Conservation (phyloP, 2,797 vertebrate species). For the Anableps anableps region DNA sequence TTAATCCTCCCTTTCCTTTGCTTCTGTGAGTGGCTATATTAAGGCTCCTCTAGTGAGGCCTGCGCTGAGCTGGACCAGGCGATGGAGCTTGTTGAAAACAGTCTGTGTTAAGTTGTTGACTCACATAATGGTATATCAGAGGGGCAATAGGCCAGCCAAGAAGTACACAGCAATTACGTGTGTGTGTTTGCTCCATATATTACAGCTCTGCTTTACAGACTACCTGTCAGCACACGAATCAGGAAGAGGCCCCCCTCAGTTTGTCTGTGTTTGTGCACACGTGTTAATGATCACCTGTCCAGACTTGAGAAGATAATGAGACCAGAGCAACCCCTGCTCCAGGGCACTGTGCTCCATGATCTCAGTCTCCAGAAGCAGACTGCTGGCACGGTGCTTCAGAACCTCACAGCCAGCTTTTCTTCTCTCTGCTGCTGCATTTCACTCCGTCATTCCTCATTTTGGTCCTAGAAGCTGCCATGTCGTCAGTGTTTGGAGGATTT, state of each 20-base stretch:
- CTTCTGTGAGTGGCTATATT: conserved; percentile 37
- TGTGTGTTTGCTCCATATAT: conserved; percentile 31
- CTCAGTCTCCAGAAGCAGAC: neutral
- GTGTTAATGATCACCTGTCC: conserved; percentile 68
- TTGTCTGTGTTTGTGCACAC: conserved; percentile 29
- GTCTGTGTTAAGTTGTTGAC: conserved; percentile 46
- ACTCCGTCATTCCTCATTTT: conserved; percentile 5
- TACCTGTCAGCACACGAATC: conserved; percentile 68
- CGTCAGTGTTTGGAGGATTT: conserved; percentile 8
- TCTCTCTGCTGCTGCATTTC: neutral
- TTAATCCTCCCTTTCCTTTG: conserved; percentile 54
- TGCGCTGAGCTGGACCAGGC: conserved; percentile 13
- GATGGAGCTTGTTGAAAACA: conserved; percentile 34
- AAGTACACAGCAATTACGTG: conserved; percentile 40
- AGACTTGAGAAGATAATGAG: conserved; percentile 68
- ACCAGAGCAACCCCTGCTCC: conserved; percentile 33
- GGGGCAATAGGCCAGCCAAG: conserved; percentile 28
- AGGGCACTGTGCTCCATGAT: neutral
- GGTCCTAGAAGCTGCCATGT: conserved; percentile 6
- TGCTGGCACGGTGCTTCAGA: neutral
- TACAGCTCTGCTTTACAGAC: conserved; percentile 33
- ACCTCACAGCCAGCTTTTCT: neutral
- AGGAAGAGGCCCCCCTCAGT: conserved; percentile 24
- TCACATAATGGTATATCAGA: conserved; percentile 45
- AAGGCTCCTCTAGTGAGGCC: conserved; percentile 15